These are phyloP conservation scores for Zele albiditarsus DNA, from an alignment of 2,888 invertebrate species.

Conservation along the genomic window DNA sequence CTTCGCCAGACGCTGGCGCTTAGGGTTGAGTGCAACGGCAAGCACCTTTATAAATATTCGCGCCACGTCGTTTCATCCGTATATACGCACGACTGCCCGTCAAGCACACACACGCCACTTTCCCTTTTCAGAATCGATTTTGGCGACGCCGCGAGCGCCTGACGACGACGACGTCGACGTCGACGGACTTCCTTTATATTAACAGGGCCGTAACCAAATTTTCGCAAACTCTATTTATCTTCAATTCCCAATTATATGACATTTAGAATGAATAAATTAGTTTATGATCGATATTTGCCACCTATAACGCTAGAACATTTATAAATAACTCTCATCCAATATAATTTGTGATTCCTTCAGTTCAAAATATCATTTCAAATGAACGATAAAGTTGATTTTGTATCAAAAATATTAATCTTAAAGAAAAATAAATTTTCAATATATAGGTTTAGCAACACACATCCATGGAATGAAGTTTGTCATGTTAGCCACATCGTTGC, in stretches of 20 bases:
- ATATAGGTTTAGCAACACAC: neutral
- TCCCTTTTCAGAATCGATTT: constrained; percentile 70
- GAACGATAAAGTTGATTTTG: too few relatives aligned
- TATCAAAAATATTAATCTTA: too few relatives aligned
- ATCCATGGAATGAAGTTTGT: neutral
- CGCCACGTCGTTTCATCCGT: constrained; percentile 35
- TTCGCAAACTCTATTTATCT: constrained; percentile 31
- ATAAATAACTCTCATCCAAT: too few relatives aligned
- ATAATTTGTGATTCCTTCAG: too few relatives aligned
- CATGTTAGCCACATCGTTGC: neutral
- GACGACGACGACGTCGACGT: constrained; percentile 52
- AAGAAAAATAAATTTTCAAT: neutral
- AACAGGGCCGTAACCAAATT: constrained; percentile 44
- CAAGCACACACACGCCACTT: constrained; percentile 62
- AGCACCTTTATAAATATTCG: constrained; percentile 41
- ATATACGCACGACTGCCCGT: constrained; percentile 36
- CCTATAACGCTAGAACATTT: too few relatives aligned
- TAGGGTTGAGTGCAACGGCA: constrained; percentile 40
- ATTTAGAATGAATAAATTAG: too few relatives aligned
- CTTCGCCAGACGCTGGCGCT: constrained; percentile 41
- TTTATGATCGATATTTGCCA: too few relatives aligned
- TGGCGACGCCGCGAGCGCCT: constrained; percentile 54
- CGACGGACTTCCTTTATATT: constrained; percentile 50
- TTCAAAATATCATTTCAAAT: too few relatives aligned
- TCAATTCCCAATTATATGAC: neutral